Conservation (phyloP, 2,888 invertebrate genomes). For the Sarcophaga carnaria region DNA sequence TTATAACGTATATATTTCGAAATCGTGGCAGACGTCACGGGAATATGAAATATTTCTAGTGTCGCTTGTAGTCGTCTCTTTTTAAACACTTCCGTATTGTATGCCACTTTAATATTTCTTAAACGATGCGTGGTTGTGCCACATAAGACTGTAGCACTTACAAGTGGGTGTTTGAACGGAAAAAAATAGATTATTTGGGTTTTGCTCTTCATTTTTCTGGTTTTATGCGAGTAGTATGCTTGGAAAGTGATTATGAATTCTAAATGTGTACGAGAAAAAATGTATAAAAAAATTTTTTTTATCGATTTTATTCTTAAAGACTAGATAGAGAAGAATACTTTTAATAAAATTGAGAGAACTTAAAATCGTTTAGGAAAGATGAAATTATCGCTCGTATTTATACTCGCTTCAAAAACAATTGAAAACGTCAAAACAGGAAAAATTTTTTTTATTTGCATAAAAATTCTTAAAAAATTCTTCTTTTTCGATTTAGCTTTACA, state of each 20-base stretch:
- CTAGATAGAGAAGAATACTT: not conserved
- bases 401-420: no score
- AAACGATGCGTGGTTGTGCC: constrained; percentile 35
- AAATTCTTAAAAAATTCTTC: no score
- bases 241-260: constrained; percentile 64
- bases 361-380: not conserved
- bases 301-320: constrained; percentile 59
- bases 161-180: constrained; percentile 46
- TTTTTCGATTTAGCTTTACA: no score
- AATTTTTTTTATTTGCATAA: no score
- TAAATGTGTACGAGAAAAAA: constrained; percentile 51
- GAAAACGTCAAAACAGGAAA: no score
- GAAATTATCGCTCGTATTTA: not conserved
- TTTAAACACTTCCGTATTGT: constrained; percentile 43
- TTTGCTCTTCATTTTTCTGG: constrained; percentile 3
- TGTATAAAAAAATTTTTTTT: constrained; percentile 13
- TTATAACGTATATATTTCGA: not conserved
- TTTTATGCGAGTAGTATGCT: constrained; percentile 26
- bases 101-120: constrained; percentile 52
- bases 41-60: constrained; percentile 66
- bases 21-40: constrained; percentile 62
- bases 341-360: not conserved
- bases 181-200: constrained; percentile 20
- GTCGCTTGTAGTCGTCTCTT: constrained; percentile 19
- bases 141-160: constrained; percentile 18